Conservation (phyloP, 2,888 invertebrate genomes). For the Pogonocherus hispidulus region DNA sequence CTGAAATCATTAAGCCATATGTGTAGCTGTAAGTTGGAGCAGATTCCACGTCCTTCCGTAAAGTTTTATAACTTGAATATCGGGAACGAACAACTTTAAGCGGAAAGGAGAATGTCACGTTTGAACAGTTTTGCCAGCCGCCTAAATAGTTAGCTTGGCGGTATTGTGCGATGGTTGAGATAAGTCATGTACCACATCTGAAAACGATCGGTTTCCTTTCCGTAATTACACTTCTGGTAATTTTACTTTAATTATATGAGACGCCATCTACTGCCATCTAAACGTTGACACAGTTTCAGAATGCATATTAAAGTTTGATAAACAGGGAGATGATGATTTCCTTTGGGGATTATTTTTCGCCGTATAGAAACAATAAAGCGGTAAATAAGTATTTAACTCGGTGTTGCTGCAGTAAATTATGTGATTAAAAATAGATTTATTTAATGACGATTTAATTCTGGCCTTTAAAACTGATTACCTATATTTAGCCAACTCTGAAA, state of each 20-base stretch:
- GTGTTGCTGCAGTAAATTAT: no score
- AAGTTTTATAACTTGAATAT: constrained; percentile 14
- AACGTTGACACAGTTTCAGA: constrained; percentile 13
- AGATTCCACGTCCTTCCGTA: not conserved
- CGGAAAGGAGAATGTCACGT: constrained; percentile 22
- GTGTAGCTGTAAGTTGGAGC: no score
- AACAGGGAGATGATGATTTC: not conserved
- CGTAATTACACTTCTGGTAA: constrained; percentile 19
- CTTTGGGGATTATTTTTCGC: not conserved
- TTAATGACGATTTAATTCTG: no score
- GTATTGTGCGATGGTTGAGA: constrained; percentile 14
- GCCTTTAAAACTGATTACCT: no score
- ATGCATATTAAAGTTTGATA: constrained; percentile 9
- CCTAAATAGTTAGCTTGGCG: constrained; percentile 13
- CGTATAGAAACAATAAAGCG: not conserved
- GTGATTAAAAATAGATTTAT: no score
- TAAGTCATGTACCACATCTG: constrained; percentile 23
- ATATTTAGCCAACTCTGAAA: no score
- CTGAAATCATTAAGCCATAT: no score
- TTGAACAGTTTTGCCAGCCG: constrained; percentile 13
- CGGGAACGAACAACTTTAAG: constrained; percentile 8
- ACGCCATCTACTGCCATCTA: not conserved
- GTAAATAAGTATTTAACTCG: not conserved
- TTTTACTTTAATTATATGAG: constrained; percentile 7
- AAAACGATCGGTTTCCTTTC: constrained; percentile 18